Conservation (phyloP, 2,888 invertebrate species). For the Tipula vernalis region DNA sequence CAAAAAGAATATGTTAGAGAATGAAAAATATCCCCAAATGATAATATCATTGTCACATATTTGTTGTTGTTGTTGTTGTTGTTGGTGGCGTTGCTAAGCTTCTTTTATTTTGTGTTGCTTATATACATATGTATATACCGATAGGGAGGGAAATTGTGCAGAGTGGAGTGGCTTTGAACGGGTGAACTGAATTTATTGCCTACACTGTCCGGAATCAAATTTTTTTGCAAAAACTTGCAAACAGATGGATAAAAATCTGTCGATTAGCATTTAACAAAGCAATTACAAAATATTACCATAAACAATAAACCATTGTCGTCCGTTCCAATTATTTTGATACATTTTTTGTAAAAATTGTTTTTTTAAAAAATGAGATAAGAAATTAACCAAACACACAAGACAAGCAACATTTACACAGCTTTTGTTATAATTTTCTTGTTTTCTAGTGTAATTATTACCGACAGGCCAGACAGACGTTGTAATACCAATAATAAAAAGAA, state of each 20-base stretch:
- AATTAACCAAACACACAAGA: background rate
- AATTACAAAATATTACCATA: background rate
- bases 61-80: background rate
- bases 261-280: background rate
- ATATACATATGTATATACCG: background rate
- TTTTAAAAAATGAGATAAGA: background rate
- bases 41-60: background rate
- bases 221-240: background rate
- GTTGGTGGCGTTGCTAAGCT: background rate
- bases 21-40: background rate
- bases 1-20: background rate
- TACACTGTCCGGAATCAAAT: background rate
- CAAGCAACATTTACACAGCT: background rate
- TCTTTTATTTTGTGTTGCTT: background rate
- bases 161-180: background rate
- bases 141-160: background rate
- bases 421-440: background rate
- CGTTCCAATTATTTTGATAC: background rate
- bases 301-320: background rate
- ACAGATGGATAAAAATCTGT: background rate
- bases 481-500: background rate
- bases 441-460: background rate
- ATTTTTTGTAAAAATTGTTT: background rate
- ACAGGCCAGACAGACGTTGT: background rate
- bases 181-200: background rate